A percentile compares a stretch with the other conserved stretches of the same genome.
These are phyloP conservation scores for Platycnemis pennipes DNA, from an alignment of 2,888 invertebrate genomes.

Conservation along the genomic window DNA sequence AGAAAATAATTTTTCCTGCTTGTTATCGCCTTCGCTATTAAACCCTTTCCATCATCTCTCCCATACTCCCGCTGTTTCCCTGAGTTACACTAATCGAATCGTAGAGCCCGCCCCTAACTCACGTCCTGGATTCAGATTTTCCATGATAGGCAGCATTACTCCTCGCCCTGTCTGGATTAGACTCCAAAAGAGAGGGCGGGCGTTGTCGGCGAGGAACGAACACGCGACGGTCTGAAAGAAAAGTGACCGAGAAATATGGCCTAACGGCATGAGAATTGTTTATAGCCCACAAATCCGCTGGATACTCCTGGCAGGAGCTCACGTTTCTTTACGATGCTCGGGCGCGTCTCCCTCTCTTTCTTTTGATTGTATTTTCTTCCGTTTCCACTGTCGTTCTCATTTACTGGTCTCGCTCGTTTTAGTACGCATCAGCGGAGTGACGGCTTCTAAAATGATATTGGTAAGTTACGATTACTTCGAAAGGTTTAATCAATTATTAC, in stretches of 20 bases:
- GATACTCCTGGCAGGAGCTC: not conserved
- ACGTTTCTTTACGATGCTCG: not conserved
- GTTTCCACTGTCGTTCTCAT: not conserved
- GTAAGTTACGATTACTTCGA: too few relatives aligned
- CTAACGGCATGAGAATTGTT: not conserved
- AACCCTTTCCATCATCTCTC: not conserved
- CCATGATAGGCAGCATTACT: constrained; percentile 30
- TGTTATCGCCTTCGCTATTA: not conserved
- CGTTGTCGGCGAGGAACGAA: not conserved
- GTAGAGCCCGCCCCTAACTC: not conserved
- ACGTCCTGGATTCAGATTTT: not conserved
- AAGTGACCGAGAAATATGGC: not conserved
- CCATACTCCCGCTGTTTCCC: not conserved
- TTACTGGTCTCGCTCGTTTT: too few relatives aligned
- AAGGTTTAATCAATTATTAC: too few relatives aligned
- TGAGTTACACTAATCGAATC: not conserved
- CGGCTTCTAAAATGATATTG: too few relatives aligned
- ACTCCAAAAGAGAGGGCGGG: not conserved
- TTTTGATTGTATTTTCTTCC: not conserved
- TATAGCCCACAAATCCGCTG: not conserved
- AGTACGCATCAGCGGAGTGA: too few relatives aligned
- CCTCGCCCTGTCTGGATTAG: not conserved
- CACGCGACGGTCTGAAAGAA: not conserved
- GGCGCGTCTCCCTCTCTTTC: not conserved
- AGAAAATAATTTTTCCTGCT: not conserved